phyloP scores from a whole-genome alignment of 1,140 invertebrate species.

The Macrosteles quadrilineatus region DNA sequence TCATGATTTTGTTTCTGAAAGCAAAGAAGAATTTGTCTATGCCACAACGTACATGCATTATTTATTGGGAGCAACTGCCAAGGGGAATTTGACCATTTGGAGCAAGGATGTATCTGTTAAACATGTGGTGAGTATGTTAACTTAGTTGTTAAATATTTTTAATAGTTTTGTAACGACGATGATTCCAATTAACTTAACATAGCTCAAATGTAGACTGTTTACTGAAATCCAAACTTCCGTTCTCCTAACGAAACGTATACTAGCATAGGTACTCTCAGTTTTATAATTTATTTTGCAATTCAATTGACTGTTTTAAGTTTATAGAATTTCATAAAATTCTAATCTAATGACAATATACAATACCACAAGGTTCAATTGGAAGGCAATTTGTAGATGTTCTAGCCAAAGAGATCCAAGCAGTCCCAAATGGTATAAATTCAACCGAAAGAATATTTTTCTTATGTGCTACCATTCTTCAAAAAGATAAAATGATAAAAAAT shows the following conservation, averaged over 20 bases:
- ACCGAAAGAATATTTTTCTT: too few species aligned
- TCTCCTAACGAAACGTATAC: background rate
- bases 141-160: background rate
- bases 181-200: background rate
- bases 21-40: background rate
- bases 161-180: background rate
- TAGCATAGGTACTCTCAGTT: background rate
- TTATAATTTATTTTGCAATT: background rate
- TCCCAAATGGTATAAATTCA: too few species aligned
- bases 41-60: background rate
- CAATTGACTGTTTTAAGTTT: too few species aligned
- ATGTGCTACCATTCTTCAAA: too few species aligned
- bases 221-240: background rate
- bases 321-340: too few species aligned
- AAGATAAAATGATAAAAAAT: too few species aligned
- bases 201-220: background rate
- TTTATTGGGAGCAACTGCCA: background rate
- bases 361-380: too few species aligned
- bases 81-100: background rate
- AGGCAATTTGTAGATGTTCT: too few species aligned
- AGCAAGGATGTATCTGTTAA: background rate
- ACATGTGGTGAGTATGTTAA: background rate
- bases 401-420: too few species aligned
- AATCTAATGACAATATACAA: too few species aligned
- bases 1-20: conserved; percentile 18